Percentiles rank a stretch among this genome's conserved stretches.
Conservation (phyloP, 2,113 vertebrate genomes). For the Arenaria interpres region DNA sequence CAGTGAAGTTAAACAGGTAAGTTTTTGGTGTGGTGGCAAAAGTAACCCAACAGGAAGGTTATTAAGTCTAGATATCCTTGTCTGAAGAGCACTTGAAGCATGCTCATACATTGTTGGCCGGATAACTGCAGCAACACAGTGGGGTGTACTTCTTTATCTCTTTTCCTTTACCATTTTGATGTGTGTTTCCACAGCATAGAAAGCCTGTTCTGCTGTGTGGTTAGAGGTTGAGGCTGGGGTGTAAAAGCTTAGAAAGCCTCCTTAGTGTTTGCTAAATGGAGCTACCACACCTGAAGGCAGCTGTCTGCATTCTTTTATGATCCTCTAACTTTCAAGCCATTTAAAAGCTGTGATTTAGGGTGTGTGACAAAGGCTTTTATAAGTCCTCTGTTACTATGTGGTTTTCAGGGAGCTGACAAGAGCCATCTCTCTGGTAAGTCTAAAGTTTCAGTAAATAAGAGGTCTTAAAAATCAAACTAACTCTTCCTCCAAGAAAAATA, state of each 20-base stretch:
- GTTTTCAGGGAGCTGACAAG: neutral
- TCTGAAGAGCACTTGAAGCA: neutral
- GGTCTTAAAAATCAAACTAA: neutral
- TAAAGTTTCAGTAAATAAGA: neutral
- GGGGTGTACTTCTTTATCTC: neutral
- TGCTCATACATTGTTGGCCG: neutral
- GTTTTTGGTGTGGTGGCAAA: neutral
- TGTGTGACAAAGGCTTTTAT: neutral
- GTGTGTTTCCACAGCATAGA: neutral
- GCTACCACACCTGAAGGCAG: neutral
- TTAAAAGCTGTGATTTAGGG: neutral
- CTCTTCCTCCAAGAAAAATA: neutral
- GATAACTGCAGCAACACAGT: neutral
- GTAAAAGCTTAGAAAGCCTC: neutral
- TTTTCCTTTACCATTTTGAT: neutral
- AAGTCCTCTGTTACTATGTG: neutral
- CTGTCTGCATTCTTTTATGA: neutral
- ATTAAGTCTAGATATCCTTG: neutral
- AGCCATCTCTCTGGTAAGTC: neutral
- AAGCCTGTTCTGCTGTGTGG: neutral
- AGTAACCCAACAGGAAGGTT: neutral
- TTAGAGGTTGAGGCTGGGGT: neutral
- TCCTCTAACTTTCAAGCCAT: neutral
- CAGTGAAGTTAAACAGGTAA: neutral
- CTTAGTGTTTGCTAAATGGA: neutral